Base-by-base conservation (phyloP, 2,888 invertebrate species). In the Hyles lineata region DNA sequence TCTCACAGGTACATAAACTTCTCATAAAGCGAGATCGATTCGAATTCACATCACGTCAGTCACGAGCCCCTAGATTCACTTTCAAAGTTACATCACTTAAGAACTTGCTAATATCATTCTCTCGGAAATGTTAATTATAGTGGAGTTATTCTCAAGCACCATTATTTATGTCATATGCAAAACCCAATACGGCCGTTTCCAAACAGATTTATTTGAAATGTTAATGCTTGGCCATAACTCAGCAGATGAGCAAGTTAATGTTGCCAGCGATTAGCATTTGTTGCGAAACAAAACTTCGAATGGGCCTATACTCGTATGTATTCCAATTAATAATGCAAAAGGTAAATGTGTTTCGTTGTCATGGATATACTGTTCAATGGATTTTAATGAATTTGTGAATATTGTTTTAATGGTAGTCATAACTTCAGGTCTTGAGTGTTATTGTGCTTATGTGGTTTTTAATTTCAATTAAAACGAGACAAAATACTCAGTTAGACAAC, bases 221-320 rank as follows among this genome's bases (percentile, higher is more conserved):
- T 67, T 67, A 67, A 67, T 67, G 67, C 50, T 67, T 23, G 50
- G 15, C 67, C 67, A 67, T 67, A 50, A 50, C 21, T 67, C 67
- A 67, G 23, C 67, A 17, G 23, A 67, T 67, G 67, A 50, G 43
- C 35, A 62, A 32, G 32, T 50, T 35, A 63, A 43, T 67, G 50
- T 50, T 11, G n/a, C 21, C 23, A 23, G 17, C 15, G 15, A 67
- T 67, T 67, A 67, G 67, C 67, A 67, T 67, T 23, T 50, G 67
- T 67, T 67, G 67, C 21, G 67, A 23, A 67, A 50, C 67, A 50
- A 17, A 67, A 23, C 50, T 50, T 23, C 67, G 4, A 15, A 25
- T 23, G 50, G 67, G 0, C 23, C 50, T 62, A 3, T 43, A 35
- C 35, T 35, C 7, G 35, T 62, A 35, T 61, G 61, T 55, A 55